Base-by-base conservation (phyloP, 2,888 invertebrate genomes). In the Pimpla rufipes region DNA sequence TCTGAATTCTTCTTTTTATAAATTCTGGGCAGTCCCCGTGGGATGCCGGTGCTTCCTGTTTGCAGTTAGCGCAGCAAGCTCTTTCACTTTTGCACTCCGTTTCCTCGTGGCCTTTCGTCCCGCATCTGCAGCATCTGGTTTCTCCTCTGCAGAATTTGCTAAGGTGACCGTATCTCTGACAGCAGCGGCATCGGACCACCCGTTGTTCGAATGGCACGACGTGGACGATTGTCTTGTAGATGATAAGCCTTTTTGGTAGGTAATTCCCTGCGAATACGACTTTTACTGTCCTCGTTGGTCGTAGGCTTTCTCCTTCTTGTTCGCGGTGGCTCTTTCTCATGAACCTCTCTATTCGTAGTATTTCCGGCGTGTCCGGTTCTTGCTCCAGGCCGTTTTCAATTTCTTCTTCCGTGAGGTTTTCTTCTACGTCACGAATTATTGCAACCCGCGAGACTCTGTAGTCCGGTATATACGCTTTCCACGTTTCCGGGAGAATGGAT, bases 381-480 rank as follows among this genome's bases (percentile, higher is more conserved):
- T 21, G 21, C 13, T 71, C 45, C 2, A 71, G 21, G 4, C 71
- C 71, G 11, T 59, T 40, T 8, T 6, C 7, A 5, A 45, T 75
- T 64, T 75, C 64, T 18, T 40, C 13, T 11, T 50, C 52, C n/a
- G 75, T 62, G 4, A 64, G 45, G 0, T 23, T 29, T 16, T 45
- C 4, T 18, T 62, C 62, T 18, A 74, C 42, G 47, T 74, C 74
- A 59, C 18, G 42, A n/a, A 35, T 23, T 16, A 74, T 47, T n/a
- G 13, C 74, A 3, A 40, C 57, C 1, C 74, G 35, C 16, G 47
- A 74, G 13, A 74, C 45, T 74, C 42, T 74, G 35, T 18, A 47
- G 2, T 74, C 74, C 13, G 74, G 74, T 3, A 74, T 62, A 42
- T 74, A 74, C 18, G 74, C 74, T 40, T 47, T 42, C 74, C 62